Evolutionary conservation across 2,888 invertebrate genomes (phyloP).

Genomic region (Oligia strigilis): DNA sequence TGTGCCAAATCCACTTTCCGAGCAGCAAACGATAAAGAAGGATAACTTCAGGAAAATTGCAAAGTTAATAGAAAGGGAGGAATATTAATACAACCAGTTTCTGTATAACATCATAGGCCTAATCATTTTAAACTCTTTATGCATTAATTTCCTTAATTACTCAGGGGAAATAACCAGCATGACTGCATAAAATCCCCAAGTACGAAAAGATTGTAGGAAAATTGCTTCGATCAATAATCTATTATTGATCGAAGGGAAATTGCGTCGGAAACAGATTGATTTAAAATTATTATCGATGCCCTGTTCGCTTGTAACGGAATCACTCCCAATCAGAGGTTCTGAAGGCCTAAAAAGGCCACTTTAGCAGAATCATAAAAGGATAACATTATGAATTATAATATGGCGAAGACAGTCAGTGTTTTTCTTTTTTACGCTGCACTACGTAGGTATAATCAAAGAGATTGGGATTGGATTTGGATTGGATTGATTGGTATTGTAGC

Average conservation of each 20-base stretch:
- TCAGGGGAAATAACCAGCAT: conserved; percentile 13
- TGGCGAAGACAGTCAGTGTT: too few species aligned
- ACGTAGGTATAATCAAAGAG: too few species aligned
- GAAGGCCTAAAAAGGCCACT: too few species aligned
- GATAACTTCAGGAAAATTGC: neutral
- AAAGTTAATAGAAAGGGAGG: neutral
- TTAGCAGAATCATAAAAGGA: too few species aligned
- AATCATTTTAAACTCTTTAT: neutral
- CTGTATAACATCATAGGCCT: neutral
- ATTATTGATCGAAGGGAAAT: neutral
- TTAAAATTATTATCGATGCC: neutral
- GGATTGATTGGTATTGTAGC: too few species aligned
- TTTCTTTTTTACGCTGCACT: too few species aligned
- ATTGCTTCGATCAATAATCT: too few species aligned
- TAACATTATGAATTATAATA: too few species aligned
- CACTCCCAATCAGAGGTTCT: too few species aligned
- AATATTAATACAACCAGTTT: neutral
- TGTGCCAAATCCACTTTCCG: neutral
- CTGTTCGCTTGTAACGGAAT: neutral
- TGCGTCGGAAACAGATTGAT: neutral
- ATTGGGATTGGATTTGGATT: too few species aligned
- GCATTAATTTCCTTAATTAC: conserved; percentile 18
- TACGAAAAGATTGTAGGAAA: neutral
- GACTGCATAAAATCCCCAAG: conserved; percentile 1
- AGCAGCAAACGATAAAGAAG: neutral